phyloP scores from a whole-genome alignment of 2,888 invertebrate species.

The Meghimatium bilineatum region DNA sequence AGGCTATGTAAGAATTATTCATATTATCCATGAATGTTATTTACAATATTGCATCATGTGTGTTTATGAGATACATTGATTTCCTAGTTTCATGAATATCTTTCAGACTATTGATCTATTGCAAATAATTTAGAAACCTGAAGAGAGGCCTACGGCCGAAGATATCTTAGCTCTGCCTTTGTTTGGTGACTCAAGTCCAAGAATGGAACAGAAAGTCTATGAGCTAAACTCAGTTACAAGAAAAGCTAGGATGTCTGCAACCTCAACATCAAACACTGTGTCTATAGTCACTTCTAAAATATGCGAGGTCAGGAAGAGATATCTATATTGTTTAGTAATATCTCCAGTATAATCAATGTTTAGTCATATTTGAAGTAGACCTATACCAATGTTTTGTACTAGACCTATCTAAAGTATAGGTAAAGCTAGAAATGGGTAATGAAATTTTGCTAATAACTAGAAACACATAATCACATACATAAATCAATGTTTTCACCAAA shows the following conservation, averaged over 20 bases:
- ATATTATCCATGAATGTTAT: too few species aligned
- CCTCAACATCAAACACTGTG: slow-evolving; percentile 61
- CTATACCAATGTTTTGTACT: too few species aligned
- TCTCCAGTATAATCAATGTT: too few species aligned
- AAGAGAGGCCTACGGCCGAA: slow-evolving; percentile 68
- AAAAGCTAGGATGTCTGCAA: slow-evolving; percentile 61
- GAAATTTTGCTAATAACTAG: too few species aligned
- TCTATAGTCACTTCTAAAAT: slow-evolving; percentile 75
- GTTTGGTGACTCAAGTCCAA: slow-evolving; percentile 51
- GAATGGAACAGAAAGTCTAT: slow-evolving; percentile 67
- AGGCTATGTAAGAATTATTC: too few species aligned
- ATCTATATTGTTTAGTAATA: too few species aligned
- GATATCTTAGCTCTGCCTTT: slow-evolving; percentile 63
- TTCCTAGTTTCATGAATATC: neutral
- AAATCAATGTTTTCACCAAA: too few species aligned
- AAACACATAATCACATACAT: too few species aligned
- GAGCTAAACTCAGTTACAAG: slow-evolving; percentile 70
- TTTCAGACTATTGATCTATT: neutral
- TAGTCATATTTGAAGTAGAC: too few species aligned
- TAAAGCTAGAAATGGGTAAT: too few species aligned
- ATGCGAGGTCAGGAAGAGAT: slow-evolving; percentile 54
- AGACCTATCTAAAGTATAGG: too few species aligned
- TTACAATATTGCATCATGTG: too few species aligned
- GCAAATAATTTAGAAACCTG: slow-evolving; percentile 61
- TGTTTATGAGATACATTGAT: neutral